phyloP scores from a whole-genome alignment of 2,113 vertebrate genomes.

The Pampusana beccarii region DNA sequence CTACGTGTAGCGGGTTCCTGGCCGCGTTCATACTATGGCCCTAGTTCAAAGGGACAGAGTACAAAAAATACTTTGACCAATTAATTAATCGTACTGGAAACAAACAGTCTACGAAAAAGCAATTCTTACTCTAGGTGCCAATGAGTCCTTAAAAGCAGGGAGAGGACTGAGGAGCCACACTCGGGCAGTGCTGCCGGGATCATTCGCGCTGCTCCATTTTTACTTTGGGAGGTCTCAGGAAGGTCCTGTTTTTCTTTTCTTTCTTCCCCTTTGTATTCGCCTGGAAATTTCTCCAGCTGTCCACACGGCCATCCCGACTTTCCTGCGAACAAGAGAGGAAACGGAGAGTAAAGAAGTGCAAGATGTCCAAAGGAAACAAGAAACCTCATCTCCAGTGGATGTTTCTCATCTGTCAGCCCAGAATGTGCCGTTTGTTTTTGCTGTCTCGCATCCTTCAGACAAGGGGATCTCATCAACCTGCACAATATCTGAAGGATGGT shows the following conservation, averaged over 20 bases:
- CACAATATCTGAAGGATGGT: background rate
- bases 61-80: conserved; percentile 75
- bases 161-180: conserved; percentile 38
- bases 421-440: background rate
- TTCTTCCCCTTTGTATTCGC: conserved; percentile 93
- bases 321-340: conserved; percentile 75
- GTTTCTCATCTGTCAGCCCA: background rate
- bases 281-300: conserved; percentile 98
- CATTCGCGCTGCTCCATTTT: conserved; percentile 97
- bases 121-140: conserved; percentile 77
- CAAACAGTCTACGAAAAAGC: conserved; percentile 78
- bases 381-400: background rate
- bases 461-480: background rate
- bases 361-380: background rate
- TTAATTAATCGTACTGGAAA: conserved; percentile 77
- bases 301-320: conserved; percentile 95
- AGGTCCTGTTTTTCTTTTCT: conserved; percentile 95
- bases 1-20: conserved; percentile 23
- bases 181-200: conserved; percentile 38
- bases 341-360: background rate
- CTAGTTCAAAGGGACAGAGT: conserved; percentile 74
- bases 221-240: conserved; percentile 98
- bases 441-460: background rate
- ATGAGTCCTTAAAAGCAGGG: conserved; percentile 78
- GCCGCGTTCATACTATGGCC: conserved; percentile 52